These are phyloP conservation scores for Allygus modestus DNA, from an alignment of 2,888 invertebrate species.

Conservation along the genomic window DNA sequence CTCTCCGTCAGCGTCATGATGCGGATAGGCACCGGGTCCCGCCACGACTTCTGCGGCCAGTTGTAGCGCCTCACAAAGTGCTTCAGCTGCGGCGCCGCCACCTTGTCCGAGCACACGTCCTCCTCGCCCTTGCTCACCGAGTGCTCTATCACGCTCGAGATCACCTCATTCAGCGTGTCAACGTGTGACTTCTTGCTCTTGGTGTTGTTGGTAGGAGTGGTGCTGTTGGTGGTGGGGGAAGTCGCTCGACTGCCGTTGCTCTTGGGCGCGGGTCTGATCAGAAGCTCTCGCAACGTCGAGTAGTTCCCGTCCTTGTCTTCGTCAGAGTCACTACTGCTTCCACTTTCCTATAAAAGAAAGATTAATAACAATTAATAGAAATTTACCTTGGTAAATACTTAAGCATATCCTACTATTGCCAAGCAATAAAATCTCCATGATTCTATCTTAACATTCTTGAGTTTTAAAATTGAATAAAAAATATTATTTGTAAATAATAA, in stretches of 20 bases:
- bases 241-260: slow-evolving; percentile 75
- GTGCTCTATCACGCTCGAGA: slow-evolving; percentile 86
- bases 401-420: no score
- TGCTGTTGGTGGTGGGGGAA: slow-evolving; percentile 72
- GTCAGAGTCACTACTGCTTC: slow-evolving; percentile 63
- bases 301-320: slow-evolving; percentile 84
- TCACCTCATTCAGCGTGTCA: slow-evolving; percentile 86
- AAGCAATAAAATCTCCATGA: no score
- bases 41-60: slow-evolving; percentile 75
- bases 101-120: slow-evolving; percentile 73
- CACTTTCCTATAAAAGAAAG: slow-evolving; percentile 66
- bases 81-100: slow-evolving; percentile 78
- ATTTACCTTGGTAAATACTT: no score
- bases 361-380: no score
- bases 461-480: no score
- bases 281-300: slow-evolving; percentile 87
- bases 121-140: slow-evolving; percentile 73
- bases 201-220: slow-evolving; percentile 69
- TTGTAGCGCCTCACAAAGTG: slow-evolving; percentile 83
- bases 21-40: slow-evolving; percentile 80
- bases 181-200: slow-evolving; percentile 83
- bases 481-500: no score
- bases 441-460: no score
- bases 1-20: slow-evolving; percentile 92
- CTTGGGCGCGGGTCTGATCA: slow-evolving; percentile 83